These are phyloP conservation scores for Cebus imitator DNA, from an alignment of 2,113 vertebrate genomes.

Conservation along the genomic window DNA sequence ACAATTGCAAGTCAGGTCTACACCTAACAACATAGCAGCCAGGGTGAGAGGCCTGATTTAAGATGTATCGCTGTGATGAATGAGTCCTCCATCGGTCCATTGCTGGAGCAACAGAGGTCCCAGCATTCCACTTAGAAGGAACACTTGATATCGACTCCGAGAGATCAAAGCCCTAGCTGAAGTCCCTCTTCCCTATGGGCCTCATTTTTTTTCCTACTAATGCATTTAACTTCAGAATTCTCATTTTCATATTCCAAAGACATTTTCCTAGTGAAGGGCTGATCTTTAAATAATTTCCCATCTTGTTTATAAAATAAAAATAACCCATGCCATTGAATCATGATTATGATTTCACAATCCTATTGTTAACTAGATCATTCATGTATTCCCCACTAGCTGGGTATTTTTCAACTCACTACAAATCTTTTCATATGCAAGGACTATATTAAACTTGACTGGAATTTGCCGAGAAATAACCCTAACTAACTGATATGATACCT, in stretches of 20 bases:
- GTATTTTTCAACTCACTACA: background rate
- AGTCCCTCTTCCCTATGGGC: background rate
- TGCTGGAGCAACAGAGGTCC: background rate
- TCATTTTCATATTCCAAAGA: background rate
- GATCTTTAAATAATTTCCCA: slow-evolving; percentile 58
- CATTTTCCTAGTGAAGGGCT: background rate
- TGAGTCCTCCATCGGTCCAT: background rate
- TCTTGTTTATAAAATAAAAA: slow-evolving; percentile 15
- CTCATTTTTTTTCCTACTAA: slow-evolving; percentile 15
- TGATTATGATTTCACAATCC: background rate
- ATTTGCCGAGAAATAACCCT: background rate
- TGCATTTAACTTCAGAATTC: slow-evolving; percentile 1
- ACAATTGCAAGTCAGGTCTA: background rate
- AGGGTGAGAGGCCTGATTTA: slow-evolving; percentile 68
- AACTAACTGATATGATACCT: background rate
- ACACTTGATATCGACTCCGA: slow-evolving; percentile 13
- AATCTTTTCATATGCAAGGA: background rate
- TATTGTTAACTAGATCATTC: background rate
- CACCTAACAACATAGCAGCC: slow-evolving; percentile 55
- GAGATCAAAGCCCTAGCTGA: background rate
- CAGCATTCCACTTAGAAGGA: background rate
- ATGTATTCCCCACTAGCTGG: background rate
- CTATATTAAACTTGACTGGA: background rate
- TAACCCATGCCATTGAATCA: background rate
- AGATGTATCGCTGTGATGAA: slow-evolving; percentile 16